phyloP scores from a whole-genome alignment of 2,888 invertebrate species.

The Sinotaia quadrata region DNA sequence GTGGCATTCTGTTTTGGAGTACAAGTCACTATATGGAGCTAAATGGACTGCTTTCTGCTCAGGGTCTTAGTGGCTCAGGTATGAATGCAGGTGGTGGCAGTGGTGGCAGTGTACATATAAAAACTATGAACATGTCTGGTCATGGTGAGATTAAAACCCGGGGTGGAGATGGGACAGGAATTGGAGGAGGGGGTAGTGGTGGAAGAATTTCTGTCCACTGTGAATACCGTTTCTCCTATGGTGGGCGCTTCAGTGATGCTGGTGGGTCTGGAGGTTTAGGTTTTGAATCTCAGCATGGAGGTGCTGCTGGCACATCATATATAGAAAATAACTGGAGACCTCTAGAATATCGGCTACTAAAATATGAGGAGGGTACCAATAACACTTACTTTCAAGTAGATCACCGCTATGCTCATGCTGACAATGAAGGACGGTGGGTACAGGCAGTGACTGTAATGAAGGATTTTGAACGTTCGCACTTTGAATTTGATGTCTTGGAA shows the following conservation, averaged over 20 bases:
- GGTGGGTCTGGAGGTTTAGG: constrained; percentile 46
- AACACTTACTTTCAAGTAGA: constrained; percentile 53
- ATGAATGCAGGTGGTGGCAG: constrained; percentile 55
- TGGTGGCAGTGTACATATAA: constrained; percentile 54
- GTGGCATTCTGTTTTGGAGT: constrained; percentile 55
- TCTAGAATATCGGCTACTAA: constrained; percentile 54
- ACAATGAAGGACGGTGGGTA: constrained; percentile 49
- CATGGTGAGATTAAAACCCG: constrained; percentile 56
- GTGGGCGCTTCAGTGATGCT: constrained; percentile 50
- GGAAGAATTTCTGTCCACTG: constrained; percentile 57
- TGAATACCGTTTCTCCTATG: constrained; percentile 52
- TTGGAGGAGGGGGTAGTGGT: constrained; percentile 56
- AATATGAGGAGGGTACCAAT: constrained; percentile 46
- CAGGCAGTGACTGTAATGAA: constrained; percentile 55
- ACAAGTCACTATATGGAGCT: constrained; percentile 54
- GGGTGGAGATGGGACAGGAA: constrained; percentile 47
- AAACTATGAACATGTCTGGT: constrained; percentile 57
- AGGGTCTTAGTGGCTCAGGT: constrained; percentile 47
- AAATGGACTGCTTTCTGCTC: constrained; percentile 51
- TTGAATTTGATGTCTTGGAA: constrained; percentile 58
- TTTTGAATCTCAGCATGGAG: constrained; percentile 39
- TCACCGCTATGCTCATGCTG: constrained; percentile 50
- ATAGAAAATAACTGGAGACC: constrained; percentile 58
- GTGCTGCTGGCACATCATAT: constrained; percentile 58
- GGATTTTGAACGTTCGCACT: constrained; percentile 46